Evolutionary conservation across 2,888 invertebrate genomes (phyloP), one percentile per base, ranked within the genome.

Genomic region (Oscheius sp.): DNA sequence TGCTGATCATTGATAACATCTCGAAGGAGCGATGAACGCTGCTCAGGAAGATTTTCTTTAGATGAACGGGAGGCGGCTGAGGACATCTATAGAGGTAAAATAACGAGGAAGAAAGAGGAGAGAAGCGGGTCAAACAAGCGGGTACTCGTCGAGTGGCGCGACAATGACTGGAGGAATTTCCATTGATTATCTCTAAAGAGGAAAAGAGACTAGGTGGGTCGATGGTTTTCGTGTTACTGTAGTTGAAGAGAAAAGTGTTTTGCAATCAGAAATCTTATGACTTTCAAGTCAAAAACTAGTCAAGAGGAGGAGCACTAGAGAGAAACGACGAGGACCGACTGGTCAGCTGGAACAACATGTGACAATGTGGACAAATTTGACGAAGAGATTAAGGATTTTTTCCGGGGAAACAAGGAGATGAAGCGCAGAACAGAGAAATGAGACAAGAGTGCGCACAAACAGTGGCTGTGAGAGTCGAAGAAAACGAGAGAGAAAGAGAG

Each of bases 381-480:
- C 34, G 8, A 17, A 20, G 12, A 37, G 55, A 55, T 55, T 55
- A 53, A 31, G 15, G 17, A 34, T 34, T 48, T 48, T 48, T 55
- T 55, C 55, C 55, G 55, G 31, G 12, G 48, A 48, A 25, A 48
- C 48, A 48, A 20, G 25, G 12, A 42, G 20, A 48, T 48, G 37
- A 34, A 17, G 45, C 23, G 42, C 25, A 55, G 55, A 55, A 55
- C 55, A 55, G 55, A 55, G 55, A 34, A 55, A 55, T 55, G 55
- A 55, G 48, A 48, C 48, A 48, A 17, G 42, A 61, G 61, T 33
- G 61, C 61, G 61, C 61, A 45, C 61, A 61, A 61, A 61, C 61
- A 61, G 37, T 37, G 61, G 31, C 45, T 31, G 45, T 39, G 42
- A 61, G 61, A 25, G 23, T 39, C 39, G 31, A 17, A 6, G n/a